Conservation (phyloP, 2,888 invertebrate species). For the Caenorhabditis panamensis region DNA sequence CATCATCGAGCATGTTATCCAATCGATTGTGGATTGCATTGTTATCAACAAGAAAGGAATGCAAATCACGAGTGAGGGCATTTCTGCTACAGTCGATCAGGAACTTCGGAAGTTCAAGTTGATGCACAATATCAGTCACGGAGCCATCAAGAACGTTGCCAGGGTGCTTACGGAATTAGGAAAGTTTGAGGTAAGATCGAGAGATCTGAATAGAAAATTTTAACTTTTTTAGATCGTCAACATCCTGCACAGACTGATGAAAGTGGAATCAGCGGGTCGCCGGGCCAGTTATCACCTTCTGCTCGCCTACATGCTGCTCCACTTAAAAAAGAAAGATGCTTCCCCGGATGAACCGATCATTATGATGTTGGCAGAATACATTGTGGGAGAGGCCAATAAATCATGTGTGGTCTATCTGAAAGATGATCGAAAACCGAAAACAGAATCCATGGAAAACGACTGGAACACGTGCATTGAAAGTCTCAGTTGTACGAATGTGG, state of each 20-base stretch:
- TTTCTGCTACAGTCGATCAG: conserved; percentile 1
- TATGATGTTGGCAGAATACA: conserved; percentile 49
- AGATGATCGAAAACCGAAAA: conserved; percentile 3
- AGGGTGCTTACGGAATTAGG: conserved; percentile 8
- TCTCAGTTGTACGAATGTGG: conserved; percentile 40
- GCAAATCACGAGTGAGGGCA: conserved; percentile 29
- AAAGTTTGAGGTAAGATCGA: conserved; percentile 35
- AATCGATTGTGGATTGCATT: conserved; percentile 33
- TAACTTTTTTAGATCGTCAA: conserved; percentile 9
- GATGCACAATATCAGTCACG: background rate
- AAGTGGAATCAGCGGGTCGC: conserved; percentile 1
- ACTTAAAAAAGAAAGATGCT: background rate
- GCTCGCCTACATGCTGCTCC: conserved; percentile 22
- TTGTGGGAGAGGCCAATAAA: conserved; percentile 15
- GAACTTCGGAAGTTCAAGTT: conserved; percentile 25
- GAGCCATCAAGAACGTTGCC: conserved; percentile 11
- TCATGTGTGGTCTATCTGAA: conserved; percentile 6
- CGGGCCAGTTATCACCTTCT: conserved; percentile 22
- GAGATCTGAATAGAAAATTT: background rate
- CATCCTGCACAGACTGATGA: conserved; percentile 35
- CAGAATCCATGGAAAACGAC: conserved; percentile 2
- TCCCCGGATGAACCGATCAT: conserved; percentile 41
- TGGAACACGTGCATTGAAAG: conserved; percentile 41
- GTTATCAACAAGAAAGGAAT: conserved; percentile 27
- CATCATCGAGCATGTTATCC: conserved; percentile 32